These are phyloP conservation scores for Oegoconia quadripuncta DNA, from an alignment of 2,888 invertebrate species.

Conservation along the genomic window DNA sequence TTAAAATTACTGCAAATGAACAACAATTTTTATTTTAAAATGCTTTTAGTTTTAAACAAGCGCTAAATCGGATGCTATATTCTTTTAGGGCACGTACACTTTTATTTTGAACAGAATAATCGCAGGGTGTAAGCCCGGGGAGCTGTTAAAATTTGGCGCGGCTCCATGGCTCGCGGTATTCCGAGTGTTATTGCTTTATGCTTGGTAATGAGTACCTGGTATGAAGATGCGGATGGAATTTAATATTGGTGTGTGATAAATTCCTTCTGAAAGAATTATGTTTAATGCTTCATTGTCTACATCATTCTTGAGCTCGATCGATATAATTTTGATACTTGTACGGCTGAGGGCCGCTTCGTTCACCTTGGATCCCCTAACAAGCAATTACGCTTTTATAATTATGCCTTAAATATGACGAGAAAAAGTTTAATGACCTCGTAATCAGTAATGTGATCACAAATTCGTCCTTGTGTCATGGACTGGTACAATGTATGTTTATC, in stretches of 20 bases:
- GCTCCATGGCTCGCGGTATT: slow-evolving; percentile 24
- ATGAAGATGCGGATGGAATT: slow-evolving; percentile 17
- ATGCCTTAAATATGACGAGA: too few relatives aligned
- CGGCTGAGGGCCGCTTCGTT: too few relatives aligned
- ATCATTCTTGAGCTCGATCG: too few relatives aligned
- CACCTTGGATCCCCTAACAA: too few relatives aligned
- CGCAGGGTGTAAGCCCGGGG: slow-evolving; percentile 17
- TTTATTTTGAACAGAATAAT: slow-evolving; percentile 6
- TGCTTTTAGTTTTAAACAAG: background rate
- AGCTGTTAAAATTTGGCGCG: slow-evolving; percentile 44
- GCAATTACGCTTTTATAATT: too few relatives aligned
- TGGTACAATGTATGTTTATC: too few relatives aligned
- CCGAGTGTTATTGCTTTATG: slow-evolving; percentile 25
- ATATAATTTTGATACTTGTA: too few relatives aligned
- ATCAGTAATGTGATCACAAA: too few relatives aligned
- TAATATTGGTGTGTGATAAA: slow-evolving; percentile 8
- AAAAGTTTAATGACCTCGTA: too few relatives aligned
- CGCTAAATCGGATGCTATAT: slow-evolving; percentile 2
- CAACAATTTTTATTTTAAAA: slow-evolving; percentile 1
- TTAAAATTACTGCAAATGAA: too few relatives aligned
- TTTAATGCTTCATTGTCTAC: too few relatives aligned
- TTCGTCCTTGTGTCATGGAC: too few relatives aligned
- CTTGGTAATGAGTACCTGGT: slow-evolving; percentile 23
- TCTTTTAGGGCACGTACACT: background rate
- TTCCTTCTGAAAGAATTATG: slow-evolving; percentile 1